These are phyloP conservation scores for Leuciscus idus DNA, from an alignment of 2,113 vertebrate species.

Conservation along the genomic window DNA sequence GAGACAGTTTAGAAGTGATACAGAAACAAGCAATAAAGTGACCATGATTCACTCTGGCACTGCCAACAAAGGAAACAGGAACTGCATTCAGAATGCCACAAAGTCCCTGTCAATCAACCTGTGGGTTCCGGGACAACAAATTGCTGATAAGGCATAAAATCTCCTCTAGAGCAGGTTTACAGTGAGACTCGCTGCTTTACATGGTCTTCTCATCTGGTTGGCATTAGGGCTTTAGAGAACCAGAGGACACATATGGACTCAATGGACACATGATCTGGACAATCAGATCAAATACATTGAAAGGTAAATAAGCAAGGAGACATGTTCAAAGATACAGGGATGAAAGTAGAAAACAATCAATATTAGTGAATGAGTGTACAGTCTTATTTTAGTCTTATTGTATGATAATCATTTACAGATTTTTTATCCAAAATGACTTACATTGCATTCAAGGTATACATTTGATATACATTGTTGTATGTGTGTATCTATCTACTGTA, in stretches of 20 bases:
- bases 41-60: background rate
- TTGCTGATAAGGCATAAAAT: constrained; percentile 72
- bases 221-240: constrained; percentile 66
- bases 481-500: too few relatives aligned
- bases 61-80: background rate
- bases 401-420: too few relatives aligned
- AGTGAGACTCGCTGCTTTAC: constrained; percentile 42
- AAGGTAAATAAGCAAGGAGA: constrained; percentile 21
- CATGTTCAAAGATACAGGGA: background rate
- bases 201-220: constrained; percentile 69
- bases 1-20: background rate
- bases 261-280: constrained; percentile 20
- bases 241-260: constrained; percentile 61
- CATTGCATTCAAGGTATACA: too few relatives aligned
- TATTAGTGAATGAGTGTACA: too few relatives aligned
- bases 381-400: too few relatives aligned
- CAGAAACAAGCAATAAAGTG: background rate
- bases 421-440: too few relatives aligned
- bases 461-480: too few relatives aligned
- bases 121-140: constrained; percentile 75
- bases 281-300: constrained; percentile 9
- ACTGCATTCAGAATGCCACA: constrained; percentile 3
- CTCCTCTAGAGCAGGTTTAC: constrained; percentile 62
- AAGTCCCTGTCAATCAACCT: constrained; percentile 64
- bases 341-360: background rate